Conservation (phyloP, 1,140 invertebrate genomes). For the Saccostrea glomerata region DNA sequence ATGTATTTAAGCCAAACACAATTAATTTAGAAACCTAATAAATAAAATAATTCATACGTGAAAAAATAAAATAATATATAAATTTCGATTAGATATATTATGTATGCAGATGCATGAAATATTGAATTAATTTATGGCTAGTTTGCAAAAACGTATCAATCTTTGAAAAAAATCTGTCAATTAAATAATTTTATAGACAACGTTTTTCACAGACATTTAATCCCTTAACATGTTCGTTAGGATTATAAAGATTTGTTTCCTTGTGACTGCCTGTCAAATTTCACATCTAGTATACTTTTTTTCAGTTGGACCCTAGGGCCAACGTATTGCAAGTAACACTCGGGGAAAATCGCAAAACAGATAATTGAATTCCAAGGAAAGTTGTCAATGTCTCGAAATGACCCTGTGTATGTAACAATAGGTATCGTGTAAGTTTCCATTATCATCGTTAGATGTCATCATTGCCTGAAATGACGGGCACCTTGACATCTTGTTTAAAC, state of each 20-base stretch:
- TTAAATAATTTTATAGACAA: neutral
- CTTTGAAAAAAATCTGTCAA: neutral
- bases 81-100: too few species aligned
- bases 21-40: neutral
- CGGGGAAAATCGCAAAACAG: slow-evolving; percentile 19
- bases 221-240: neutral
- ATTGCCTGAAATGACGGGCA: neutral
- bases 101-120: too few species aligned
- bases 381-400: slow-evolving; percentile 14
- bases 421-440: slow-evolving; percentile 18
- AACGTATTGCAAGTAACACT: slow-evolving; percentile 6
- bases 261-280: slow-evolving; percentile 11
- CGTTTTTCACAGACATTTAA: neutral
- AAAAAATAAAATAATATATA: too few species aligned
- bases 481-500: neutral
- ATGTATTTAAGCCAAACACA: neutral
- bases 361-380: slow-evolving; percentile 3
- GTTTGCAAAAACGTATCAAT: neutral
- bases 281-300: slow-evolving; percentile 6
- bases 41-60: too few species aligned
- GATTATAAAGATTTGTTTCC: slow-evolving; percentile 1
- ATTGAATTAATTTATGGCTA: too few species aligned
- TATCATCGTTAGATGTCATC: slow-evolving; percentile 24
- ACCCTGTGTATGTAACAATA: slow-evolving; percentile 1
- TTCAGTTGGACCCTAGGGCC: neutral